Conservation (phyloP, 2,797 vertebrate genomes). For the Lutjanus argentimaculatus region DNA sequence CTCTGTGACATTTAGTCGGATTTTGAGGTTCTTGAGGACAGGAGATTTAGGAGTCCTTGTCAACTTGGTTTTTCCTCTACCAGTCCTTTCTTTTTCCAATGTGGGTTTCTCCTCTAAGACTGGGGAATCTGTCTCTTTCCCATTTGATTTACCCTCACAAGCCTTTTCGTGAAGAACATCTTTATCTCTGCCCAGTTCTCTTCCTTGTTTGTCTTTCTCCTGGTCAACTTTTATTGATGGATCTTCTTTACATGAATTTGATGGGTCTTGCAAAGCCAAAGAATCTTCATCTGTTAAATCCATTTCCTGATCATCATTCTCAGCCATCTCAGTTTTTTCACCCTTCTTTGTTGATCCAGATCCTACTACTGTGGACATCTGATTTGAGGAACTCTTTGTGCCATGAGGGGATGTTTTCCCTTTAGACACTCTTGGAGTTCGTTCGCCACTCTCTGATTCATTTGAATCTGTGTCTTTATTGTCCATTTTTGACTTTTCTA, state of each 20-base stretch:
- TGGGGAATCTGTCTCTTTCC: slow-evolving; percentile 63
- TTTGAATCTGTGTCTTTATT: slow-evolving; percentile 89
- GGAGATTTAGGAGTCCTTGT: slow-evolving; percentile 88
- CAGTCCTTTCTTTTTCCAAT: slow-evolving; percentile 80
- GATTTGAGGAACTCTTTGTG: slow-evolving; percentile 85
- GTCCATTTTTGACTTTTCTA: slow-evolving; percentile 87
- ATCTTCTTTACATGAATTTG: slow-evolving; percentile 68
- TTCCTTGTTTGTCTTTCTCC: slow-evolving; percentile 79
- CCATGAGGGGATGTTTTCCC: slow-evolving; percentile 91
- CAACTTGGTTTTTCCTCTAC: slow-evolving; percentile 83
- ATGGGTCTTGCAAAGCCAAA: slow-evolving; percentile 64
- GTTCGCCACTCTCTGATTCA: slow-evolving; percentile 86
- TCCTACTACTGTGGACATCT: slow-evolving; percentile 67
- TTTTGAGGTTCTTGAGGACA: slow-evolving; percentile 90
- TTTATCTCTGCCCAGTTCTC: slow-evolving; percentile 70
- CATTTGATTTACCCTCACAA: slow-evolving; percentile 74
- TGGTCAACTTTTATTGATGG: slow-evolving; percentile 70
- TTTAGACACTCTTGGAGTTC: slow-evolving; percentile 86
- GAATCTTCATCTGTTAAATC: slow-evolving; percentile 78
- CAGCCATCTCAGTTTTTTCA: slow-evolving; percentile 85
- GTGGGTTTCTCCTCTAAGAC: slow-evolving; percentile 79
- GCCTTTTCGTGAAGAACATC: slow-evolving; percentile 60
- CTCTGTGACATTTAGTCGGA: slow-evolving; percentile 88
- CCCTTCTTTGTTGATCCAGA: slow-evolving; percentile 86
- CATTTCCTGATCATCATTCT: slow-evolving; percentile 74